phyloP scores from a whole-genome alignment of 2,888 invertebrate species.

The Amblyjoppa fuscipennis region DNA sequence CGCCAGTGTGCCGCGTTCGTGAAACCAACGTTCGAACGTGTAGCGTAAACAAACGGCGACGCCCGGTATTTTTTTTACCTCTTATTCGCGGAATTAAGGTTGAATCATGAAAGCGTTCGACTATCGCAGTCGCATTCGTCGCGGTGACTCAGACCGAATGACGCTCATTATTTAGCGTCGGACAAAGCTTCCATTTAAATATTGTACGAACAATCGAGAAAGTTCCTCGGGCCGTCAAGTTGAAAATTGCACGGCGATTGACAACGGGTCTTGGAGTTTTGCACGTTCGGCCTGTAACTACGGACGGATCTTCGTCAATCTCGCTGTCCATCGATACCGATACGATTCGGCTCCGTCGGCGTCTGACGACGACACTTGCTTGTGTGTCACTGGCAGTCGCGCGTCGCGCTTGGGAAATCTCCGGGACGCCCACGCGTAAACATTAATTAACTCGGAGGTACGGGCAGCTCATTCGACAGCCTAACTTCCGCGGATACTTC shows the following conservation, averaged over 20 bases:
- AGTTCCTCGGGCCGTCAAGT: neutral
- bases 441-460: neutral
- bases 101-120: constrained; percentile 43
- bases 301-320: neutral
- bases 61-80: neutral
- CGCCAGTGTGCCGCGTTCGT: neutral
- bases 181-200: neutral
- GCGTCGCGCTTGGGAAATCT: constrained; percentile 1
- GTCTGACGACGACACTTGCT: neutral
- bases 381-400: neutral
- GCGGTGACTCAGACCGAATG: constrained; percentile 39
- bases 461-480: neutral
- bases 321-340: neutral
- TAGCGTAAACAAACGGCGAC: neutral
- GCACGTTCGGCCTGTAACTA: neutral
- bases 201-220: neutral
- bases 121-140: constrained; percentile 18
- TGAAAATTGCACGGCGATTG: neutral
- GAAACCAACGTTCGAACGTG: neutral
- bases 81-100: constrained; percentile 6
- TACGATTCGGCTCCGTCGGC: neutral
- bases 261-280: neutral
- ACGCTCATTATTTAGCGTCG: constrained; percentile 1
- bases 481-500: neutral
- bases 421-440: neutral